Percentiles rank a stretch among this genome's conserved stretches.
Evolutionary conservation across 2,888 invertebrate species (phyloP).

Genomic region (Pseudococcus jackbeardsleyi): DNA sequence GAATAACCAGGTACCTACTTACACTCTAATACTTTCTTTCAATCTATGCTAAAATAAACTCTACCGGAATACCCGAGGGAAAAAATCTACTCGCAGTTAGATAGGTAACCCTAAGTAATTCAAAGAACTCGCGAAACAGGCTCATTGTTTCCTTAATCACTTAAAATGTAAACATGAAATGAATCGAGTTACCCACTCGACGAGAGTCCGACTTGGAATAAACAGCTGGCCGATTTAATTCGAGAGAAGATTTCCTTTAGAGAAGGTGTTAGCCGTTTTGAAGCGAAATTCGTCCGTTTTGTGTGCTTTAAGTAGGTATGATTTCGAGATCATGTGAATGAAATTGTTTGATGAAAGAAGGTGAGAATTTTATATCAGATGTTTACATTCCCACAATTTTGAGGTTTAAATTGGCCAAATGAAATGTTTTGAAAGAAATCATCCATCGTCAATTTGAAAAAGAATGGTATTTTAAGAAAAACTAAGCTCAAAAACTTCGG

Average conservation of each 20-base stretch:
- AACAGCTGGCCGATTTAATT: not conserved
- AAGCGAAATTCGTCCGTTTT: not conserved
- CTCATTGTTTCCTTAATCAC: constrained; percentile 6
- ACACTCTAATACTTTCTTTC: not conserved
- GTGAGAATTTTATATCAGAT: not conserved
- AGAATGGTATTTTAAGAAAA: too few species aligned
- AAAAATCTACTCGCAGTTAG: not conserved
- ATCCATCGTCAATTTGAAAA: too few species aligned
- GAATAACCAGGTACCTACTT: not conserved
- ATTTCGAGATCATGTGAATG: not conserved
- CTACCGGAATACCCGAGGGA: not conserved
- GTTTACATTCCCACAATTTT: not conserved
- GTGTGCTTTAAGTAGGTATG: not conserved
- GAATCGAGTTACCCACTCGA: not conserved
- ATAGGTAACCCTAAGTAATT: not conserved
- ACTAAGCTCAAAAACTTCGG: not conserved
- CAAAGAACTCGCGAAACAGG: not conserved
- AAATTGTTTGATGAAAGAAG: not conserved
- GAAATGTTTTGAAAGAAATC: not conserved
- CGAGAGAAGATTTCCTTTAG: not conserved
- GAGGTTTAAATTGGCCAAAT: not conserved
- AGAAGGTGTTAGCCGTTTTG: constrained; percentile 2
- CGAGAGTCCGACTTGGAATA: not conserved
- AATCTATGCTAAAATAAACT: constrained; percentile 13
- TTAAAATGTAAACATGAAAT: not conserved